Evolutionary conservation across 2,888 invertebrate genomes (phyloP).

Genomic region (Reticulitermes lucifugus): DNA sequence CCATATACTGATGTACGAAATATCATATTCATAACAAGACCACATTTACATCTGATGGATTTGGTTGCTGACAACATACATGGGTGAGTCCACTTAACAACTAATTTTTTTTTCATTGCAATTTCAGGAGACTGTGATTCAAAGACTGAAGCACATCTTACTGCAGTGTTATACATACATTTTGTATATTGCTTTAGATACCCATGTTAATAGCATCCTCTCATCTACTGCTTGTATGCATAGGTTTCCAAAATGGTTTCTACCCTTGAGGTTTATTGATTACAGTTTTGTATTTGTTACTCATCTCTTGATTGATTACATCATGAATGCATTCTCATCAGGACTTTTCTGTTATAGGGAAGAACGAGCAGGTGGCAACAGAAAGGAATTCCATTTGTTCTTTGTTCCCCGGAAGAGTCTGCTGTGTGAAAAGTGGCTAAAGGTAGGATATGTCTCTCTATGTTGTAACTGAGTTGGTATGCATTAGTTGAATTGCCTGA

Average conservation of each 20-base stretch:
- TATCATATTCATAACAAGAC: slow-evolving; percentile 89
- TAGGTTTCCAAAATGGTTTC: too few relatives aligned
- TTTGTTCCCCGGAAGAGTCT: slow-evolving; percentile 91
- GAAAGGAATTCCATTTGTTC: slow-evolving; percentile 85
- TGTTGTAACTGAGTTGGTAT: too few relatives aligned
- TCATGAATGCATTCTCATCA: too few relatives aligned
- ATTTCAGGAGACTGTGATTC: too few relatives aligned
- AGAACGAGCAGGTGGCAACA: slow-evolving; percentile 63
- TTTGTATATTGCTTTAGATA: too few relatives aligned
- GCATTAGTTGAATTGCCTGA: too few relatives aligned
- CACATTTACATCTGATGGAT: slow-evolving; percentile 86
- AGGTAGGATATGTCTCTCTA: slow-evolving; percentile 59
- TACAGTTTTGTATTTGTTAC: too few relatives aligned
- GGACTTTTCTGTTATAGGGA: slow-evolving; percentile 60
- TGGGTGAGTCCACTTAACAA: slow-evolving; percentile 60
- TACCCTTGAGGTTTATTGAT: too few relatives aligned
- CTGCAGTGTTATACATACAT: too few relatives aligned
- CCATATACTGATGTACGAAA: slow-evolving; percentile 81
- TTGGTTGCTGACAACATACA: slow-evolving; percentile 81
- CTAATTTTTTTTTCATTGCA: not conserved
- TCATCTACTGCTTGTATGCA: too few relatives aligned
- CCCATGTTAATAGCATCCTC: too few relatives aligned
- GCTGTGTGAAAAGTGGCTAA: slow-evolving; percentile 86
- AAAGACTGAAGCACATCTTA: not conserved
- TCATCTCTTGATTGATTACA: too few relatives aligned